A percentile compares a stretch with the other conserved stretches of the same genome.
phyloP scores from a whole-genome alignment of 2,797 vertebrate genomes.

The Halcyon leucocephala region DNA sequence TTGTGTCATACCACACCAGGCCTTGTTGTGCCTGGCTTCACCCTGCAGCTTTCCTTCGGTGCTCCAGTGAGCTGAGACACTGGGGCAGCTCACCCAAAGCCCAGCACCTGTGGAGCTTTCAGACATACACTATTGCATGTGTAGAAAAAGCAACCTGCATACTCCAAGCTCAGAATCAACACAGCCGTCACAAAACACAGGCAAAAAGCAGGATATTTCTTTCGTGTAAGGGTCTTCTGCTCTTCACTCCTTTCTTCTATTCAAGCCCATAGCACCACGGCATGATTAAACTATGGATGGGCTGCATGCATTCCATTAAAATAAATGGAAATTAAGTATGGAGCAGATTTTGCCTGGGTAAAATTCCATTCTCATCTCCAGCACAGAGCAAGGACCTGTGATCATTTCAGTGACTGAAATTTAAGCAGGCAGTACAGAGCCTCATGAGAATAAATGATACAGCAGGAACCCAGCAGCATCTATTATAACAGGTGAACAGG shows the following conservation, averaged over 20 bases:
- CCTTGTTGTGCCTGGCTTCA: constrained; percentile 24
- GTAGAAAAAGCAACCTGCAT: not conserved
- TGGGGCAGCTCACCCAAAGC: not conserved
- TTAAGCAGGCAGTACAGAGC: not conserved
- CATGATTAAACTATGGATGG: not conserved
- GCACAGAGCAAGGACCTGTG: not conserved
- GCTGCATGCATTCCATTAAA: not conserved
- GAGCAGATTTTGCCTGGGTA: not conserved
- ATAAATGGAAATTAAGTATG: not conserved
- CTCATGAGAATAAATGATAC: not conserved
- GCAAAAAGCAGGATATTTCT: not conserved
- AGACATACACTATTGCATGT: accelerated
- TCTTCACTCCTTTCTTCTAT: not conserved
- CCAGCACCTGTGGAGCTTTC: not conserved
- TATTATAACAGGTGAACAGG: not conserved
- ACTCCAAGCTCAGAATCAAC: not conserved
- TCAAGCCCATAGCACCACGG: accelerated
- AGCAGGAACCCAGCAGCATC: not conserved
- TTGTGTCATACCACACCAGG: constrained; percentile 10
- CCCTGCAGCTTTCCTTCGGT: not conserved
- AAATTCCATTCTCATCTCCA: not conserved
- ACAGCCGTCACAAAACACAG: not conserved
- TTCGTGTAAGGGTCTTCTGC: not conserved
- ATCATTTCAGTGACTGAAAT: not conserved
- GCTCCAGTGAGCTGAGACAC: not conserved